These are phyloP conservation scores for Hypotaenidia okinawae DNA, from an alignment of 2,797 vertebrate species.

Conservation along the genomic window DNA sequence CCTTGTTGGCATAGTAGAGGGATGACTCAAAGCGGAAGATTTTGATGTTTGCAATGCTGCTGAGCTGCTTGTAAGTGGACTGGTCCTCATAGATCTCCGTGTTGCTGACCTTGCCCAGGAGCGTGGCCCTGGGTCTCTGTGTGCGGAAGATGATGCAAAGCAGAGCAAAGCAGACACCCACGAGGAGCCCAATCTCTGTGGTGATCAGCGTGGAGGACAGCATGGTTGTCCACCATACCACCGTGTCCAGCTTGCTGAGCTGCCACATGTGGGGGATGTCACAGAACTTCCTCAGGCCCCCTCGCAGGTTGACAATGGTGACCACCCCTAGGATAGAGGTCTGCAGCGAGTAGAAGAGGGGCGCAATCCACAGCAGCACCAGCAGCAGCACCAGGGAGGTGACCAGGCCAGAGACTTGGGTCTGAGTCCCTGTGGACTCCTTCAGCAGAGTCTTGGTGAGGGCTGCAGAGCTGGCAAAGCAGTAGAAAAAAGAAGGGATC, in stretches of 20 bases:
- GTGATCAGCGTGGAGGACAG: constrained; percentile 65
- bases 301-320: constrained; percentile 67
- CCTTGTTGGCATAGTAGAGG: constrained; percentile 75
- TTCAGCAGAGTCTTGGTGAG: constrained; percentile 74
- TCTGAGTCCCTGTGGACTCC: constrained; percentile 69
- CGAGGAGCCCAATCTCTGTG: constrained; percentile 62
- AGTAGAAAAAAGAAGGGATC: constrained; percentile 74
- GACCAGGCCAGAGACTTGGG: constrained; percentile 66
- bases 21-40: constrained; percentile 72
- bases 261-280: constrained; percentile 66
- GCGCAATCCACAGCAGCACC: constrained; percentile 70
- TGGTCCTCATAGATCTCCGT: constrained; percentile 71
- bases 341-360: constrained; percentile 69
- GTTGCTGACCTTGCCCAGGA: constrained; percentile 58
- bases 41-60: constrained; percentile 61
- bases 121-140: constrained; percentile 60
- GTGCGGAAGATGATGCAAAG: constrained; percentile 71
- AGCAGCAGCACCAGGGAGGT: constrained; percentile 70
- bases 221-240: constrained; percentile 74
- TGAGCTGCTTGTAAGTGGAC: constrained; percentile 63
- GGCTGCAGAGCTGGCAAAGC: constrained; percentile 69
- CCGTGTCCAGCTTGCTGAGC: constrained; percentile 65
- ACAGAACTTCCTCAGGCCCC: constrained; percentile 53
- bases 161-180: constrained; percentile 66
- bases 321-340: constrained; percentile 68